phyloP scores from a whole-genome alignment of 2,888 invertebrate species.

The Chrysolina haemoptera region DNA sequence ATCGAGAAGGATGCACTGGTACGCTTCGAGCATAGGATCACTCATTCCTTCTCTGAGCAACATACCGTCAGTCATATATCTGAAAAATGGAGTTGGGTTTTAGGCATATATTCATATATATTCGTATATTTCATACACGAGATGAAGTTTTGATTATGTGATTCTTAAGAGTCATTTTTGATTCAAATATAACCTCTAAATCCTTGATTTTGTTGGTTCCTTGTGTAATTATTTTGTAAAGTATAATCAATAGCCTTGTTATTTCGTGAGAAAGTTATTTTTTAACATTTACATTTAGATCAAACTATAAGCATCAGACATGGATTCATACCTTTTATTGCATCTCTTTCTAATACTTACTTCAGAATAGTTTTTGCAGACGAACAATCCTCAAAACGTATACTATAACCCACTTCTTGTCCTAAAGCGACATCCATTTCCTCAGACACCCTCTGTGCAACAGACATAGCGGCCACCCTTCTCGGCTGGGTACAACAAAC shows the following conservation, averaged over 20 bases:
- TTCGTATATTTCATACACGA: too few relatives aligned
- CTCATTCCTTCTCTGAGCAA: conserved; percentile 99
- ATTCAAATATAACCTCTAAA: too few relatives aligned
- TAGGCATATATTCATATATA: too few relatives aligned
- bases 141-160: too few relatives aligned
- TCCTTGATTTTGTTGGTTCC: too few relatives aligned
- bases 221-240: too few relatives aligned
- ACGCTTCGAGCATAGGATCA: conserved; percentile 96
- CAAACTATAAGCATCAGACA: too few relatives aligned
- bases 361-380: conserved; percentile 94
- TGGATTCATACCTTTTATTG: too few relatives aligned
- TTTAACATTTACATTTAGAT: too few relatives aligned
- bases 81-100: conserved; percentile 59
- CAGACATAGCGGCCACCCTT: conserved; percentile 99
- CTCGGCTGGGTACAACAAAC: conserved; percentile 98
- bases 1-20: conserved; percentile 95
- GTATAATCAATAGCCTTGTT: too few relatives aligned
- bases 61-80: conserved; percentile 99
- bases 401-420: conserved; percentile 95
- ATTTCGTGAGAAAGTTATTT: too few relatives aligned
- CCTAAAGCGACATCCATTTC: conserved; percentile 98
- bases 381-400: conserved; percentile 99
- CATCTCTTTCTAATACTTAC: conserved; percentile 67
- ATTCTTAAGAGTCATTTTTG: too few relatives aligned
- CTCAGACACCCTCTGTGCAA: conserved; percentile 98